Evolutionary conservation across 2,113 vertebrate genomes (phyloP), one percentile per base, ranked within the genome.

Genomic region (Coptodon rendalli): DNA sequence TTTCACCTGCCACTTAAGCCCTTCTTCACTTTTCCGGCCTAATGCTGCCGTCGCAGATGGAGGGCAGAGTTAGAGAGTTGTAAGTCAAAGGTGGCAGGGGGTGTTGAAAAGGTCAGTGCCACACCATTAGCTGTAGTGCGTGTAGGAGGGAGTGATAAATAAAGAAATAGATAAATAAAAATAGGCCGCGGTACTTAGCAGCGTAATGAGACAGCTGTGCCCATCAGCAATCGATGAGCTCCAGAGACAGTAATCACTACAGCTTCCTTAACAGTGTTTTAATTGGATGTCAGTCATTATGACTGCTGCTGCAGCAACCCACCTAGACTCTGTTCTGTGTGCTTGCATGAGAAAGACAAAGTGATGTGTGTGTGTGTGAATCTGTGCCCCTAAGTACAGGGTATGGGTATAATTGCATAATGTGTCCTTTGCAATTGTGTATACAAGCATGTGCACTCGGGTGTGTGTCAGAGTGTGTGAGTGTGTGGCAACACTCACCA

Each of bases 221-320:
- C 89, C 87, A 86, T 94, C 94, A 84, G 78, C 80, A 95, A 87
- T 93, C 86, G 92, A 87, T 96, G 95, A 88, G 73, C 83, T 93
- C 83, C 81, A 38, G 79, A 82, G 85, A 52, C 84, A 34, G 19
- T 90, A 93, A 95, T 95, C 94, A 90, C 92, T 90, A 87, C 56
- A 85, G 84, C 22, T 93, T 95, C 93, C 93, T 94, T 95, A 93
- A 92, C 91, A 9, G 1, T 87, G 78, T 38, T 54, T 93, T 95
- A 92, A 92, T 96, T 96, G 94, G 40, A 31, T 90, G 84, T 90
- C 89, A 92, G 86, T 95, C 92, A 94, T 92, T 93, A 92, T 78
- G 54, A 83, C 17, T 45, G 38, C 84, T 50, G 82, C 85, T 57
- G 83, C 81, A 83, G 43, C 84, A 80, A 59, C 53, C 19, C 36